Evolutionary conservation across 2,113 vertebrate genomes (phyloP), one percentile per base, ranked within the genome.

Genomic region (Phoenicopterus ruber): DNA sequence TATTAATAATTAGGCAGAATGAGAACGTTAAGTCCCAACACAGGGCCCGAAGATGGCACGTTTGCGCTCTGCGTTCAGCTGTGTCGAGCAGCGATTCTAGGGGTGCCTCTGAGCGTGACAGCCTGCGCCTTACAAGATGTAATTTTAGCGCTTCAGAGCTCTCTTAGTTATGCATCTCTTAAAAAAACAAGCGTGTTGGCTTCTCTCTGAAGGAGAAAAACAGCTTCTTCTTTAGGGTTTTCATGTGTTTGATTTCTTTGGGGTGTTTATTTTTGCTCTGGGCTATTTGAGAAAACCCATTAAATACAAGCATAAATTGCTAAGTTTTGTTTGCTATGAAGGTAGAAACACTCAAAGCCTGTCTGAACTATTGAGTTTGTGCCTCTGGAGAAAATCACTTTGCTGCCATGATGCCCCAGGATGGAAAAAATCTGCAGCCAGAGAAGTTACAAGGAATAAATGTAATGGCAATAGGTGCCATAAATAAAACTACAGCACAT

Each of bases 1-100:
- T 94, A 92, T 80, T 85, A 91, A 82, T 93, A 95, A 96, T 95
- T 93, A 94, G 94, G 34, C 86, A 77, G 84, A 49, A 49, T 1
- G 58, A 67, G 95, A 93, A 88, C 20, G 17, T 7, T 1, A 17
- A 31, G 93, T 94, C 47, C 82, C 91, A 66, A 3, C 0, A 2
- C 80, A 31, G 76, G 91, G 80, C 76, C 58, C 3, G 4, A 28
- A 10, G 95, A 17, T 6, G 65, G 6, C 86, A 74, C 5, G 9
- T 10, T 21, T 61, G 88, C 86, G 87, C 7, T 46, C 82, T 1
- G 70, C 14, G 15, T 10, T 89, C 74, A 73, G 94, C 94, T 49
- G 93, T 31, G 84, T 18, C n/a, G 42, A 70, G 95, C 91, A 79
- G 90, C 28, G 2, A 21, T 85, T 71, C 31, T 63, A 72, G 69